Conservation (phyloP, 2,113 vertebrate genomes). For the Callionymus lyra region DNA sequence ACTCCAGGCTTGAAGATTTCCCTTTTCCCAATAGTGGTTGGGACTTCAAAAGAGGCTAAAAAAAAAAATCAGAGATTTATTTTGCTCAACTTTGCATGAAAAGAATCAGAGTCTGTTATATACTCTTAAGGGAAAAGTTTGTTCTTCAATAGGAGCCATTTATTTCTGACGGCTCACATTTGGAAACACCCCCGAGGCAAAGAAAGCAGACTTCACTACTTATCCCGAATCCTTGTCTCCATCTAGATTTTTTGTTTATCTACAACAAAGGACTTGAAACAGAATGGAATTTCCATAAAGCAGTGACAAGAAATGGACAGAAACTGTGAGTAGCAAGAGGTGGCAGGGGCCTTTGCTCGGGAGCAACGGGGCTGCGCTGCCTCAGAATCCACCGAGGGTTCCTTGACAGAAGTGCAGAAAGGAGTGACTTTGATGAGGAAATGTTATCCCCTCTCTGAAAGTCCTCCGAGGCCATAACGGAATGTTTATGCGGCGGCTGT, state of each 20-base stretch:
- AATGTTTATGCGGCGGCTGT: constrained; percentile 7
- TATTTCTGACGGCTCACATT: constrained; percentile 23
- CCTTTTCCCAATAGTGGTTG: constrained; percentile 18
- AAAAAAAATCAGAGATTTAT: constrained; percentile 11
- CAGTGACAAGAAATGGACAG: constrained; percentile 11
- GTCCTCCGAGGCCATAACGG: constrained; percentile 10
- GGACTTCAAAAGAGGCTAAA: constrained; percentile 25
- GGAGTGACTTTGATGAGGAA: constrained; percentile 49
- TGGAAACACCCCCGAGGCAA: constrained; percentile 32
- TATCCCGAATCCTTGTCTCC: constrained; percentile 42
- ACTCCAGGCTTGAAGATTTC: constrained; percentile 11
- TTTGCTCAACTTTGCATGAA: constrained; percentile 19
- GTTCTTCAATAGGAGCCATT: constrained; percentile 29
- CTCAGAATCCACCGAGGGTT: constrained; percentile 45
- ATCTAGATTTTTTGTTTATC: constrained; percentile 37
- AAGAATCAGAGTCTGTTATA: constrained; percentile 33
- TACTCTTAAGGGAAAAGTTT: constrained; percentile 39
- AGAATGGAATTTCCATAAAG: constrained; percentile 43
- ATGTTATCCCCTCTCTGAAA: constrained; percentile 10
- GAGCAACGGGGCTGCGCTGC: constrained; percentile 22
- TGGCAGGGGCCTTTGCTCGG: constrained; percentile 18
- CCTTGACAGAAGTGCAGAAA: constrained; percentile 26
- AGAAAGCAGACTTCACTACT: constrained; percentile 13
- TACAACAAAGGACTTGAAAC: constrained; percentile 45
- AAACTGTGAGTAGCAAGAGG: constrained; percentile 18